Evolutionary conservation across 1,140 invertebrate genomes (phyloP).

Genomic region (Thaumetopoea pityocampa): DNA sequence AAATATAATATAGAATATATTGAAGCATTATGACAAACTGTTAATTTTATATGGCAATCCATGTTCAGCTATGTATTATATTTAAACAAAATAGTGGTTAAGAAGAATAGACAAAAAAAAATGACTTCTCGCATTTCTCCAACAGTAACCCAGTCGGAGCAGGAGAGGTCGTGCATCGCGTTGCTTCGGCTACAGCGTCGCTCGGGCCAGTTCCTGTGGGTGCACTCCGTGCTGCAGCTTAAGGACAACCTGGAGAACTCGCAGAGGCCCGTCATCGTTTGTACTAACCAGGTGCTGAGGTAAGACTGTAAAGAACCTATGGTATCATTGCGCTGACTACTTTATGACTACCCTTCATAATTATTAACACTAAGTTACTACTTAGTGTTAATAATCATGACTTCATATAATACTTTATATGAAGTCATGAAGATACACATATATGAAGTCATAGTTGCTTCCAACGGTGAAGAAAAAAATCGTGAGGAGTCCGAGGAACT

Average conservation of each 20-base stretch:
- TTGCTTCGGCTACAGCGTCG: slow-evolving; percentile 91
- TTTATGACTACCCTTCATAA: too few species aligned
- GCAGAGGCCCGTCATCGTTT: slow-evolving; percentile 96
- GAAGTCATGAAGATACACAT: too few species aligned
- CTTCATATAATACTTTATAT: too few species aligned
- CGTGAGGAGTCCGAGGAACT: too few species aligned
- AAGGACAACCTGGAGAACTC: slow-evolving; percentile 92
- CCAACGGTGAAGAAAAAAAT: too few species aligned
- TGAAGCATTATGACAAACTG: too few species aligned
- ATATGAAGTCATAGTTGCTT: too few species aligned
- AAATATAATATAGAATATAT: too few species aligned
- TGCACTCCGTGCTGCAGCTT: slow-evolving; percentile 95
- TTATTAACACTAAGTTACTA: too few species aligned
- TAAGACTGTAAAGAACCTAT: slow-evolving; percentile 71
- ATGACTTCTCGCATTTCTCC: slow-evolving; percentile 3
- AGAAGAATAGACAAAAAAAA: neutral
- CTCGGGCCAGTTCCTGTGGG: slow-evolving; percentile 93
- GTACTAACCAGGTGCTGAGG: slow-evolving; percentile 97
- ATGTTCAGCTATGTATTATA: slow-evolving; percentile 3
- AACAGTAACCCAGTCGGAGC: slow-evolving; percentile 94
- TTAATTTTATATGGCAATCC: too few species aligned
- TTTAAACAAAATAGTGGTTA: neutral
- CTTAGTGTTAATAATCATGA: too few species aligned
- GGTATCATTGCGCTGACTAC: too few species aligned
- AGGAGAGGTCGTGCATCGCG: slow-evolving; percentile 96